Evolutionary conservation across 2,113 vertebrate genomes (phyloP).

Genomic region (Oreotrochilus melanogaster): DNA sequence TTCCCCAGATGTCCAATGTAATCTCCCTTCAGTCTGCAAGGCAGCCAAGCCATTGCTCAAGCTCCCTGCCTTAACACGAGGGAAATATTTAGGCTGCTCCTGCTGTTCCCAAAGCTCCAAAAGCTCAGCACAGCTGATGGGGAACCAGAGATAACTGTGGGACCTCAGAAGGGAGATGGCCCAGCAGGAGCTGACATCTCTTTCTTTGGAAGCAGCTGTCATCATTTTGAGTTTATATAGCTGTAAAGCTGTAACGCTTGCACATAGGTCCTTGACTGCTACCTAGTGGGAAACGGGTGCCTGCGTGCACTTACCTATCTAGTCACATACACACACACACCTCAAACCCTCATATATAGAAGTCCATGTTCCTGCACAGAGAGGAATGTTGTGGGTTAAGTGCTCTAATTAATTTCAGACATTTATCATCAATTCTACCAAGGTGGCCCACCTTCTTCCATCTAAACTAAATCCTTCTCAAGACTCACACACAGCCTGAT

Average conservation of each 20-base stretch:
- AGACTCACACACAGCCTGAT: neutral
- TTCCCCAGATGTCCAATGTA: neutral
- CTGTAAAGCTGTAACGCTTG: neutral
- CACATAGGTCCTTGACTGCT: constrained; percentile 33
- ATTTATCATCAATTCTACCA: neutral
- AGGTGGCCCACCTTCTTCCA: neutral
- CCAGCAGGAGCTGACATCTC: rapidly evolving
- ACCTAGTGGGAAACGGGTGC: constrained; percentile 45
- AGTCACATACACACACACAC: neutral
- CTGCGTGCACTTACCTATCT: neutral
- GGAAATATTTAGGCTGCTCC: neutral
- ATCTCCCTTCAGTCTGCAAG: neutral
- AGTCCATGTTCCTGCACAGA: rapidly evolving
- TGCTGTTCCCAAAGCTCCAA: neutral
- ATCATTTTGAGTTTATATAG: neutral
- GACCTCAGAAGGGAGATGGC: rapidly evolving
- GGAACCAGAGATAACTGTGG: rapidly evolving
- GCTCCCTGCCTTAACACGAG: neutral
- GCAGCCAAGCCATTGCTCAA: neutral
- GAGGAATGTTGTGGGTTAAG: neutral
- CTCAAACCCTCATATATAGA: rapidly evolving
- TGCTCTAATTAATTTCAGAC: neutral
- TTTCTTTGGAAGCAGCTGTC: neutral
- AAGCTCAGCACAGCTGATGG: rapidly evolving
- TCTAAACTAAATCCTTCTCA: neutral